Evolutionary conservation across 2,113 vertebrate species (phyloP).

Genomic region (Petroica traversi): DNA sequence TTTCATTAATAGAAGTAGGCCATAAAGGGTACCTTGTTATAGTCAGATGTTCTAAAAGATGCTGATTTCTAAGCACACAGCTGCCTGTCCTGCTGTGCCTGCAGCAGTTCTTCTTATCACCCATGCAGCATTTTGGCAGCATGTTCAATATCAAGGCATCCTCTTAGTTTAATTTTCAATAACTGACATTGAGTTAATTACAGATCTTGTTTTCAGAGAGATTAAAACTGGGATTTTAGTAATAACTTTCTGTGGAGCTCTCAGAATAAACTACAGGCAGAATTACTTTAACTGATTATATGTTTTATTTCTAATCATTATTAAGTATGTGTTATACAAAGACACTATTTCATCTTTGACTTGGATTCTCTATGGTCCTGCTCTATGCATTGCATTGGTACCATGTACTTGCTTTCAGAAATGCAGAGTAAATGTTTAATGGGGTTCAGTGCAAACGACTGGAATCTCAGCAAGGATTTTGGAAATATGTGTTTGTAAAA

Average conservation of each 20-base stretch:
- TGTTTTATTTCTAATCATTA: background rate
- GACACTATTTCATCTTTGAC: background rate
- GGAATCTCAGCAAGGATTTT: background rate
- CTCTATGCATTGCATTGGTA: background rate
- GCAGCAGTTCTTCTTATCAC: background rate
- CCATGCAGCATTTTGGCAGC: background rate
- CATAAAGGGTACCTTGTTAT: background rate
- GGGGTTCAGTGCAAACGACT: background rate
- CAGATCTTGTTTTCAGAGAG: background rate
- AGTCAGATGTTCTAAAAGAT: background rate
- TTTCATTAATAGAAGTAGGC: slow-evolving; percentile 19
- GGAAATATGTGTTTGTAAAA: background rate
- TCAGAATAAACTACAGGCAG: background rate
- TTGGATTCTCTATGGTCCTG: background rate
- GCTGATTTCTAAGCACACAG: background rate
- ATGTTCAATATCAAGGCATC: background rate
- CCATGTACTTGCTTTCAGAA: background rate
- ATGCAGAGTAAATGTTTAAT: background rate
- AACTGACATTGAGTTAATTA: background rate
- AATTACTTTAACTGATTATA: background rate
- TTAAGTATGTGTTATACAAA: background rate
- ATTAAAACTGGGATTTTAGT: background rate
- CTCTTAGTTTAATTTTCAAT: background rate
- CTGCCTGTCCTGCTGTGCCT: background rate
- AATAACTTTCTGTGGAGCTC: background rate